Base-by-base conservation (phyloP, 1,140 invertebrate genomes). In the Drosophila tsacasi region DNA sequence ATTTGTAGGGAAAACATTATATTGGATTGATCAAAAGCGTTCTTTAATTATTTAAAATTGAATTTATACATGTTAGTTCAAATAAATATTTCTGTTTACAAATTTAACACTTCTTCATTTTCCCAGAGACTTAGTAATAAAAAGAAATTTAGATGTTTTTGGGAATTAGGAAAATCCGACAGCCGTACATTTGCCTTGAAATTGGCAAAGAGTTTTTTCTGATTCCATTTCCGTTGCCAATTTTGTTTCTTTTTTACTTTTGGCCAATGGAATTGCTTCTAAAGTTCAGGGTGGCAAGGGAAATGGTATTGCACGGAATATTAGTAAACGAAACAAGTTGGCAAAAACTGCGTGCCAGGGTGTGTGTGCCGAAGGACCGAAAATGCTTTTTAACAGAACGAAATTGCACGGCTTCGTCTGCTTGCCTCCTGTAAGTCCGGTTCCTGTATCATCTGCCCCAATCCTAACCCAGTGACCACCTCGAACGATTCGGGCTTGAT, bases 401-500 rank as follows among this genome's bases (percentile, higher is more conserved):
- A 60, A 68, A 39, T 44, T 40, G 58, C 57, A 72, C 55, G 39
- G 52, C 47, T 68, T 60, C 46, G 67, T 37, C 50, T 46, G 65
- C 46, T 46, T 66, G 49, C 19, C 27, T 47, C 54, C 44, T 32
- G 65, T 35, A 73, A 60, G 69, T 60, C 54, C 35, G 13, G 37
- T 3, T 25, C 23, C 79, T 74, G 77, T 81, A 78, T 66, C 67
- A 50, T 23, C 42, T 46, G 59, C 32, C 47, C 47, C 80, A 82
- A 82, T 44, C 44, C 58, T 65, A 39, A 19, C 42, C 44, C 61
- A 37, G 35, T 71, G 52, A 59, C 65, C 66, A 55, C 21, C 61
- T 57, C 67, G 55, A 76, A 72, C 84, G 78, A 84, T 87, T 87
- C 74, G 78, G 68, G 78, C 83, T 87, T 87, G 84, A 89, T 87